Percentiles rank a stretch among this genome's conserved stretches.
Evolutionary conservation across 1,140 invertebrate species (phyloP).

Genomic region (Rhopalosiphum padi): DNA sequence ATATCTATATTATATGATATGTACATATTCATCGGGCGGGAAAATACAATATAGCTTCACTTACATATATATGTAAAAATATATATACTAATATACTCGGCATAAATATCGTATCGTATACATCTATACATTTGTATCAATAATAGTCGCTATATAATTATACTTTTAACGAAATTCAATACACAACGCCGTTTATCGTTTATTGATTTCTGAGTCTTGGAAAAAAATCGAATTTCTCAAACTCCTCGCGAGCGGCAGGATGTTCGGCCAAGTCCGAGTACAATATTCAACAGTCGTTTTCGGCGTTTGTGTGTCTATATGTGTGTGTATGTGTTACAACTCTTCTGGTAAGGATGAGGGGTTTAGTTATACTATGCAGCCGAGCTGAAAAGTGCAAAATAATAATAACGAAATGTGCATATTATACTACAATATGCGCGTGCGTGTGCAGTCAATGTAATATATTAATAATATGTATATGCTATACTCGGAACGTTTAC

Average conservation of each 20-base stretch:
- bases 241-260: background rate
- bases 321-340: background rate
- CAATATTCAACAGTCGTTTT: background rate
- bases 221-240: background rate
- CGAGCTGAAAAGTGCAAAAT: background rate
- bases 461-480: slow-evolving; percentile 11
- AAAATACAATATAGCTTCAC: background rate
- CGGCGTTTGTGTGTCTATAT: background rate
- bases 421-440: background rate
- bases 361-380: background rate
- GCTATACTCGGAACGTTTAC: background rate
- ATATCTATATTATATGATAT: background rate
- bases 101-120: background rate
- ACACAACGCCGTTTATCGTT: background rate
- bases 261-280: no score
- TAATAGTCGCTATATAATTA: background rate
- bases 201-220: background rate
- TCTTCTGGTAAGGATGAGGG: background rate
- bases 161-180: background rate
- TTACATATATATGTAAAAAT: no score
- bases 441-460: background rate
- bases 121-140: background rate
- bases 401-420: background rate
- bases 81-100: background rate
- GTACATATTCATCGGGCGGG: background rate